Percentiles rank a stretch among this genome's conserved stretches.
Evolutionary conservation across 2,888 invertebrate genomes (phyloP).

Genomic region (Tenthredo scrophulariae): DNA sequence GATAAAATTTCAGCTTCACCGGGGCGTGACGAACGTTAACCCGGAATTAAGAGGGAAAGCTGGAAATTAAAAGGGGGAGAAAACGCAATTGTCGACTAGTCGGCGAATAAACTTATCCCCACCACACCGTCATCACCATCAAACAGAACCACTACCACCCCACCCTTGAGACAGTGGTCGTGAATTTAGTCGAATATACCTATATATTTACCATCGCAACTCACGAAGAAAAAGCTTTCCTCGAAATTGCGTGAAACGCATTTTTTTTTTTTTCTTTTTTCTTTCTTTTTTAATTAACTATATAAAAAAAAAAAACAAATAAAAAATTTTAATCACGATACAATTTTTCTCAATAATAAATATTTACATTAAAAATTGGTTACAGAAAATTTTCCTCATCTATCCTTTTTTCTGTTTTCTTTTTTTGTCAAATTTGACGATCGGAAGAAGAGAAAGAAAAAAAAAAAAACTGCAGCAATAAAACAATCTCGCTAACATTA

Average conservation of each 20-base stretch:
- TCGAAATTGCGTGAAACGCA: not conserved
- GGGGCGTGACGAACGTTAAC: conserved; percentile 41
- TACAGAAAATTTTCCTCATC: too few relatives aligned
- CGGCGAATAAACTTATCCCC: conserved; percentile 40
- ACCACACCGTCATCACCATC: not conserved
- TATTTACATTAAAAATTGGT: not conserved
- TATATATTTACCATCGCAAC: not conserved
- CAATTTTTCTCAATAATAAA: not conserved
- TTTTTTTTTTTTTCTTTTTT: too few relatives aligned
- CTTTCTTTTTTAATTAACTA: too few relatives aligned
- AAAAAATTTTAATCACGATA: too few relatives aligned
- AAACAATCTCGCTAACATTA: too few relatives aligned
- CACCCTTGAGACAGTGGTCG: not conserved
- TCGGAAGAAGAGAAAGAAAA: too few relatives aligned
- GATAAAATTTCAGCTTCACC: conserved; percentile 29
- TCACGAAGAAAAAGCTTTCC: not conserved
- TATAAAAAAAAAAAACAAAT: not conserved
- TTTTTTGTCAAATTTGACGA: not conserved
- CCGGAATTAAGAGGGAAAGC: conserved; percentile 28
- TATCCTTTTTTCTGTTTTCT: not conserved
- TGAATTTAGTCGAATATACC: not conserved
- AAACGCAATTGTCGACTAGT: conserved; percentile 43
- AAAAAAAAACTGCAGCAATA: too few relatives aligned
- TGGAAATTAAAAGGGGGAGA: conserved; percentile 38
- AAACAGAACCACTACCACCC: not conserved